Base-by-base conservation (phyloP, 2,113 vertebrate species). In the Cyanoderma ruficeps region DNA sequence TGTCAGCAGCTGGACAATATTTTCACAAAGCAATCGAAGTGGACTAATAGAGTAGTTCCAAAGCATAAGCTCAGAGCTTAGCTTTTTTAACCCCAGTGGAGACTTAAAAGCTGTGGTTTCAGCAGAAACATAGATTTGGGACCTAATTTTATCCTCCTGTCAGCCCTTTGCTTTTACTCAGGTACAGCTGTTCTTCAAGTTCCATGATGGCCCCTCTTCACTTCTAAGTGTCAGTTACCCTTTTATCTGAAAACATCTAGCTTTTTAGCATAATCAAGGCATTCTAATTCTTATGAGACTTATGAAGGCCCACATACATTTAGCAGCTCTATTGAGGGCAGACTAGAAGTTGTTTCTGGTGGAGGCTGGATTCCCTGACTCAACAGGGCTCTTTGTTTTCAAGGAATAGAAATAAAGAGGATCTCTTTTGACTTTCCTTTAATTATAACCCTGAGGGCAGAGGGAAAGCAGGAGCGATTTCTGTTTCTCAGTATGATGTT, bases 341-440 rank as follows among this genome's bases (percentile, higher is more conserved):
- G 24, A 56, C 41, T 77, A 25, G 42, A 75, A 77, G 35, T 20
- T 33, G 71, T 68, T 93, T 86, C 79, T 95, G 56, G 44, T 86
- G 60, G 64, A 86, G 75, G 25, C 74, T 88, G 44, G 24, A 67
- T 87, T 91, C 49, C 7, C 65, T 76, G 70, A 78, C 56, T 93
- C 76, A 86, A 95, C 60, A 65, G 64, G 11, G 41, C 80, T 91
- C 90, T 94, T 92, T 93, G 52, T 94, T 96, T 94, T 94, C 79
- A 81, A 87, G 90, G 72, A 83, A 23, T 42, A 82, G 69, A 93
- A 87, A 86, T 93, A 81, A 85, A 96, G 90, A 95, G 63, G n/a
- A 83, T 95, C 53, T 87, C 74, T 87, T 71, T 27, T 80, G 82
- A 59, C 37, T 92, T 96, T 86, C 75, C 71, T 75, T 94, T 96